Percentiles rank a stretch among this genome's conserved stretches.
phyloP scores from a whole-genome alignment of 1,140 invertebrate genomes.

The Drosophila varians region DNA sequence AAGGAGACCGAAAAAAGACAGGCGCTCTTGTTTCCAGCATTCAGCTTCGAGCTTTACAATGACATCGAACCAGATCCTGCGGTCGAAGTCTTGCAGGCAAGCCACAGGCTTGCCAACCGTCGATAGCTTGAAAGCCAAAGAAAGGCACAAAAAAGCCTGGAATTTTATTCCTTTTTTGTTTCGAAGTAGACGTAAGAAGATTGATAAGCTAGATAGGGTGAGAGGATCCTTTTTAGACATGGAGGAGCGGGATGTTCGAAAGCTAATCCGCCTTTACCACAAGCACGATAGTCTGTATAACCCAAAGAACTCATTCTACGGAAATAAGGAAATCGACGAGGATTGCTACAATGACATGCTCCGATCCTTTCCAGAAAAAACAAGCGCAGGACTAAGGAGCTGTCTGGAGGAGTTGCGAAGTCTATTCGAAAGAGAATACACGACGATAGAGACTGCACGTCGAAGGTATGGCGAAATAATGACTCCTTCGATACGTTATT shows the following conservation, averaged over 20 bases:
- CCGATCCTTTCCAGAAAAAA: constrained; percentile 20
- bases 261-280: constrained; percentile 45
- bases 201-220: neutral
- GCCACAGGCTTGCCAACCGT: too few species aligned
- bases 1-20: constrained; percentile 61
- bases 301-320: constrained; percentile 35
- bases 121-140: neutral
- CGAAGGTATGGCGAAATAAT: neutral
- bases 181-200: neutral
- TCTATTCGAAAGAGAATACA: constrained; percentile 49
- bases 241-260: constrained; percentile 24
- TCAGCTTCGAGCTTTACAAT: constrained; percentile 32
- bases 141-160: neutral
- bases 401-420: constrained; percentile 17
- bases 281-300: constrained; percentile 50
- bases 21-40: constrained; percentile 52
- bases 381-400: constrained; percentile 8
- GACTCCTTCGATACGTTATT: constrained; percentile 48
- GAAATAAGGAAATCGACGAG: constrained; percentile 29
- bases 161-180: constrained; percentile 1
- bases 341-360: constrained; percentile 45
- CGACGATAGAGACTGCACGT: constrained; percentile 20
- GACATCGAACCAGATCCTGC: neutral
- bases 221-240: neutral
- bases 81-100: neutral